A percentile compares a stretch with the other conserved stretches of the same genome.
Evolutionary conservation across 1,140 invertebrate genomes (phyloP).

Genomic region (Globodera rostochiensis): DNA sequence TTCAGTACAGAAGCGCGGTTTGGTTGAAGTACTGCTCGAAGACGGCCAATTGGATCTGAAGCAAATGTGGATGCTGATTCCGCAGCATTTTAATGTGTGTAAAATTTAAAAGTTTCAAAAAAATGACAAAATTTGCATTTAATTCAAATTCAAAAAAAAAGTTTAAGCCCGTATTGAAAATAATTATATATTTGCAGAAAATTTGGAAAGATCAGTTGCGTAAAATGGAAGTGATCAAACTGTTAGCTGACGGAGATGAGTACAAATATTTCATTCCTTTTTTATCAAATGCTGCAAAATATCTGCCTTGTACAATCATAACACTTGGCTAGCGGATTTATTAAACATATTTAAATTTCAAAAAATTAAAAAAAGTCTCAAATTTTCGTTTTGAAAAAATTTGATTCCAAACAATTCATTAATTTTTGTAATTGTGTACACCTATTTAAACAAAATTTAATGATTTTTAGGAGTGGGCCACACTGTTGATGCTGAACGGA

Average conservation of each 20-base stretch:
- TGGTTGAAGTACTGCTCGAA: neutral
- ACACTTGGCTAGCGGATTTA: slow-evolving; percentile 3
- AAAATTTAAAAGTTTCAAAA: neutral
- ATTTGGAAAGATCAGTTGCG: neutral
- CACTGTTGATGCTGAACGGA: slow-evolving; percentile 10
- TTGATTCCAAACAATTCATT: too few species aligned
- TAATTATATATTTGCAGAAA: neutral
- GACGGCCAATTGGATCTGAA: neutral
- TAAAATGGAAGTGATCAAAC: neutral
- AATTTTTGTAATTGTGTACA: too few species aligned
- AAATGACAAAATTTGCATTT: too few species aligned
- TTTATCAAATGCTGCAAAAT: neutral
- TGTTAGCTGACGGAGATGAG: slow-evolving; percentile 2
- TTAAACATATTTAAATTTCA: neutral
- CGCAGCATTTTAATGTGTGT: neutral
- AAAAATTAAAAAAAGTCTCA: too few species aligned
- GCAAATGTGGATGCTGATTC: neutral
- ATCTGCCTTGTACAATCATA: neutral
- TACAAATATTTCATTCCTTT: slow-evolving; percentile 8
- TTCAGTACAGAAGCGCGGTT: neutral
- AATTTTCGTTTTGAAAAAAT: too few species aligned
- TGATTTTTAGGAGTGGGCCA: slow-evolving; percentile 6
- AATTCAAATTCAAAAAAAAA: neutral
- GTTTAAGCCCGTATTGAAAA: neutral
- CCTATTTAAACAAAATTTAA: neutral